Base-by-base conservation (phyloP, 2,113 vertebrate species). In the Pollimyrus isidori region DNA sequence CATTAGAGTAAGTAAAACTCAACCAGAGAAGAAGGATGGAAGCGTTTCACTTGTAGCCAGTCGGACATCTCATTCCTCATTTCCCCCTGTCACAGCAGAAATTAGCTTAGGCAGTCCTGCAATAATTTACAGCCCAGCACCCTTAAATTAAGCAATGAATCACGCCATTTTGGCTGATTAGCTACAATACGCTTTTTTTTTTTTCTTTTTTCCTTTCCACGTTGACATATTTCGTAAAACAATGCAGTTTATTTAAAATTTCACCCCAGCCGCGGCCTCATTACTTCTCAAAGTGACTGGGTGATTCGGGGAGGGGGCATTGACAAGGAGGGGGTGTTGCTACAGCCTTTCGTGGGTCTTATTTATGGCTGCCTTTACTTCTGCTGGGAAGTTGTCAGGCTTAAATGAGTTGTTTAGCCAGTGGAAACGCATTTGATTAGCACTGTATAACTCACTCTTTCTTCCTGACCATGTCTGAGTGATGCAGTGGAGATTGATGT, bases 1-100 rank as follows among this genome's bases (percentile, higher is more conserved):
- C 97, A 98, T 98, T 97, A 98, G 95, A 95, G 96, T 96, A 96
- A 97, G 97, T 97, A 96, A 96, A 87, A 87, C 35, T 46, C 39
- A 45, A 56, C 56, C 39, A 92, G 90, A 94, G 94, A 95, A 96
- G 96, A 96, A 96, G 95, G 97, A 97, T 97, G 96, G 97, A 94
- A 93, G 95, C 94, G 94, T 95, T 95, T 96, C 96, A 95, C 95
- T 96, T 96, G 95, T 94, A 94, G 95, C 95, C 93, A 92, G 93
- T 93, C 90, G 93, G 95, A 95, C 95, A 91, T 95, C 95, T 95
- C 96, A 96, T 96, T 95, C 95, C 95, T 96, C 96, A 95, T 95
- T 93, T 92, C 80, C 93, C 91, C 92, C 88, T 90, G 92, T 94
- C 93, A 92, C 92, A 88, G 92, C 94, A 95, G 93, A 95, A 95